Conservation (phyloP, 2,113 vertebrate species). For the Gallinago undulata region DNA sequence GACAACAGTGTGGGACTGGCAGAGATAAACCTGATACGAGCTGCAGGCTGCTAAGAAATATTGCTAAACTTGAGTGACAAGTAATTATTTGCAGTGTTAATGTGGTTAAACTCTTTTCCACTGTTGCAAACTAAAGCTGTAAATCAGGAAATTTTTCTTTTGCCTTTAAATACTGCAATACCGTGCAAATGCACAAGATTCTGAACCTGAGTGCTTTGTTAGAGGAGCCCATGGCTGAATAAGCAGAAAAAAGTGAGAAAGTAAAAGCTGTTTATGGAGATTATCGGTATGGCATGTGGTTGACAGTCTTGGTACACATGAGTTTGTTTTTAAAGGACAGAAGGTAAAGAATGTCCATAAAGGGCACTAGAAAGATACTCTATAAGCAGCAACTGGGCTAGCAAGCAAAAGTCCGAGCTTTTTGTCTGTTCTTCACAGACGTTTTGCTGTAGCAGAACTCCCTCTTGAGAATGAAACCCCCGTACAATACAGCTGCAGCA, state of each 20-base stretch:
- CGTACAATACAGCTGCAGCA: constrained; percentile 18
- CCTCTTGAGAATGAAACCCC: neutral
- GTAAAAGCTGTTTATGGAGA: neutral
- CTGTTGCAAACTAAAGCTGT: neutral
- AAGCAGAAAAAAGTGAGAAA: constrained; percentile 11
- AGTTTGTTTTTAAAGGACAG: neutral
- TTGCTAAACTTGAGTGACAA: neutral
- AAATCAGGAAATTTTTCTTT: neutral
- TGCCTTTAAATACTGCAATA: neutral
- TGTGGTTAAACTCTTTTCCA: neutral
- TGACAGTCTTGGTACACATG: neutral
- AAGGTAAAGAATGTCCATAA: neutral
- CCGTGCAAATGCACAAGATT: neutral
- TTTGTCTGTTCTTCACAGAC: neutral
- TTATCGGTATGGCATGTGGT: neutral
- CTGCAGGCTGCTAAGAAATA: neutral
- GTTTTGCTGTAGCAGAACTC: constrained; percentile 20
- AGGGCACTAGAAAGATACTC: neutral
- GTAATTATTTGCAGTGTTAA: neutral
- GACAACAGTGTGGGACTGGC: neutral
- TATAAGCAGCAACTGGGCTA: neutral
- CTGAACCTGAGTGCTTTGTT: neutral
- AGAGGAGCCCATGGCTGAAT: neutral
- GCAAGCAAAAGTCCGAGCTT: neutral
- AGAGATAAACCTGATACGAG: neutral